phyloP scores from a whole-genome alignment of 2,797 vertebrate species.

The Paramormyrops hopkinsi region DNA sequence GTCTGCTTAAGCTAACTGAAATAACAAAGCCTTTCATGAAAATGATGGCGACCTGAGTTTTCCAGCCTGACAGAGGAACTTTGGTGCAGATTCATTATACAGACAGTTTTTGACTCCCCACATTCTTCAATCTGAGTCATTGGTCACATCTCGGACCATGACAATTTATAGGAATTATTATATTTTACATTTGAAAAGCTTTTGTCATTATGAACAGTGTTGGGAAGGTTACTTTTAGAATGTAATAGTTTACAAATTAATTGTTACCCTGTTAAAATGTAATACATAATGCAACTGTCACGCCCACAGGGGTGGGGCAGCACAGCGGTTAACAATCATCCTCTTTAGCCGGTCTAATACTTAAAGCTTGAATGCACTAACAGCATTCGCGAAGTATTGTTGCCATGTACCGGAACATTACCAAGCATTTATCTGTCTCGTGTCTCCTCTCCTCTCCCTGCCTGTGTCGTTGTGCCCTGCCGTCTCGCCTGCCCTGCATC shows the following conservation, averaged over 20 bases:
- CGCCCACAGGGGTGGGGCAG: too few species aligned
- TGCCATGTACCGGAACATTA: too few species aligned
- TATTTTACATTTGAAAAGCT: background rate
- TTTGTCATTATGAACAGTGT: background rate
- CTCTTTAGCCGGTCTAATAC: too few species aligned
- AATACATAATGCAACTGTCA: background rate
- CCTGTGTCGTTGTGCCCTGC: too few species aligned
- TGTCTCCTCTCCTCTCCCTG: too few species aligned
- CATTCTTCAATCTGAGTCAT: background rate
- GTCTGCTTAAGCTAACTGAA: background rate
- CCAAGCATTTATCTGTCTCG: too few species aligned
- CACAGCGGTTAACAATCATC: too few species aligned
- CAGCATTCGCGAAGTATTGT: too few species aligned
- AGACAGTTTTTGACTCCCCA: conserved; percentile 4
- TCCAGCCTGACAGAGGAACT: background rate
- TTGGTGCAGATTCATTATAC: conserved; percentile 3
- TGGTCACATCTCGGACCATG: background rate
- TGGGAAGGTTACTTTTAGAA: background rate
- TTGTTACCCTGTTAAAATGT: background rate
- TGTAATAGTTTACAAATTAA: background rate
- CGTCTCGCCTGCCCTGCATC: too few species aligned
- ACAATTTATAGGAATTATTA: background rate
- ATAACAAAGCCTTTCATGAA: conserved; percentile 10
- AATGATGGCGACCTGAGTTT: background rate
- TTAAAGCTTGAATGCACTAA: too few species aligned